Evolutionary conservation across 2,888 invertebrate genomes (phyloP).

Genomic region (Julus scandinavius): DNA sequence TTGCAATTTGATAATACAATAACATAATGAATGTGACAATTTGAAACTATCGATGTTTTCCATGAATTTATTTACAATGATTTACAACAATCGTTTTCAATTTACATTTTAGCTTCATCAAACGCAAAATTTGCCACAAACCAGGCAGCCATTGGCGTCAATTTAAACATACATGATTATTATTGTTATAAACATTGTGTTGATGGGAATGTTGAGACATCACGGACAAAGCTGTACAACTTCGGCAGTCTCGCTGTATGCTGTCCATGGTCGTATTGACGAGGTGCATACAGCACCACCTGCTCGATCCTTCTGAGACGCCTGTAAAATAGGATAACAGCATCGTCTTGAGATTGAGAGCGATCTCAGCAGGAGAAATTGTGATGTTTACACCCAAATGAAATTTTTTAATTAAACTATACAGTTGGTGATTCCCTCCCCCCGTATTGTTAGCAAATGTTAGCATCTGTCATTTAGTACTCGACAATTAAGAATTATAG

Average conservation of each 20-base stretch:
- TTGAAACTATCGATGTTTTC: no score
- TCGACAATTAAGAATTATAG: no score
- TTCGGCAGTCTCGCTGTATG: neutral
- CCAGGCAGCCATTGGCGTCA: neutral
- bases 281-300: conserved; percentile 49
- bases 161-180: neutral
- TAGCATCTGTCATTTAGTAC: no score
- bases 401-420: no score
- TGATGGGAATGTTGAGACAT: no score
- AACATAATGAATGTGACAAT: no score
- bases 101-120: neutral
- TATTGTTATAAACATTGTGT: no score
- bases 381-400: no score
- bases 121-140: neutral
- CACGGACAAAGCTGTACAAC: neutral
- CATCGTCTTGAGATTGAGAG: neutral
- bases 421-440: no score
- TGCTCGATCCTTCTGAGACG: conserved; percentile 22
- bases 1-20: no score
- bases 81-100: neutral
- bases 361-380: no score
- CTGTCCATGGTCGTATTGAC: neutral
- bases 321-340: neutral
- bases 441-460: no score
- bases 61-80: neutral